phyloP scores from a whole-genome alignment of 2,113 vertebrate species.

The Taxidea taxus region DNA sequence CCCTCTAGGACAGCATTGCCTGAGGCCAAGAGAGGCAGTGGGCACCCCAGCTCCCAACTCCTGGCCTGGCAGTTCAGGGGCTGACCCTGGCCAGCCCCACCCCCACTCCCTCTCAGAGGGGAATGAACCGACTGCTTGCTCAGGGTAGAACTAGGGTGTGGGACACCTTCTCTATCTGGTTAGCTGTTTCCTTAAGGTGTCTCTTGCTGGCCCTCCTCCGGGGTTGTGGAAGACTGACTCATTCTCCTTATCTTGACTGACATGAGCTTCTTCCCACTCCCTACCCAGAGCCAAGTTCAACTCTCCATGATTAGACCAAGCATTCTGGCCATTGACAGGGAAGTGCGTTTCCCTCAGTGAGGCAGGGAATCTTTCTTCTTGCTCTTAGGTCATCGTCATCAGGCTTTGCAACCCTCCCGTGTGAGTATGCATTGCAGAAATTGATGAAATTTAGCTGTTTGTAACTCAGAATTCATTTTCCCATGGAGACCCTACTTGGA shows the following conservation, averaged over 20 bases:
- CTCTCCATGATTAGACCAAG: background rate
- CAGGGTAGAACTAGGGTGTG: background rate
- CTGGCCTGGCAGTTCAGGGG: background rate
- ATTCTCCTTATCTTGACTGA: background rate
- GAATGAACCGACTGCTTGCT: background rate
- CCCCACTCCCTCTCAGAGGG: background rate
- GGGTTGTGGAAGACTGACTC: background rate
- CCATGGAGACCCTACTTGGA: background rate
- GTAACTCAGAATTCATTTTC: background rate
- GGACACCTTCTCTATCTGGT: background rate
- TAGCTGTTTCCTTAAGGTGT: background rate
- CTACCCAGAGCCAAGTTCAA: background rate
- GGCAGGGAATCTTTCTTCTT: background rate
- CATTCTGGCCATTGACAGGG: background rate
- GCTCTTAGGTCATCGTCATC: background rate
- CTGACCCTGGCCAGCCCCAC: no score
- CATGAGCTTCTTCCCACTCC: background rate
- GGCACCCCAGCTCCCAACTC: background rate
- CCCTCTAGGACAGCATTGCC: background rate
- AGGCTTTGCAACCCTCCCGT: background rate
- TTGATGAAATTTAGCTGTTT: background rate
- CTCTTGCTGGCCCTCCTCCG: no score
- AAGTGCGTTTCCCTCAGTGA: background rate
- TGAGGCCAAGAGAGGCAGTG: no score
- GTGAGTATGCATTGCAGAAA: background rate